Base-by-base conservation (phyloP, 2,888 invertebrate species). In the Lycia hirtaria region DNA sequence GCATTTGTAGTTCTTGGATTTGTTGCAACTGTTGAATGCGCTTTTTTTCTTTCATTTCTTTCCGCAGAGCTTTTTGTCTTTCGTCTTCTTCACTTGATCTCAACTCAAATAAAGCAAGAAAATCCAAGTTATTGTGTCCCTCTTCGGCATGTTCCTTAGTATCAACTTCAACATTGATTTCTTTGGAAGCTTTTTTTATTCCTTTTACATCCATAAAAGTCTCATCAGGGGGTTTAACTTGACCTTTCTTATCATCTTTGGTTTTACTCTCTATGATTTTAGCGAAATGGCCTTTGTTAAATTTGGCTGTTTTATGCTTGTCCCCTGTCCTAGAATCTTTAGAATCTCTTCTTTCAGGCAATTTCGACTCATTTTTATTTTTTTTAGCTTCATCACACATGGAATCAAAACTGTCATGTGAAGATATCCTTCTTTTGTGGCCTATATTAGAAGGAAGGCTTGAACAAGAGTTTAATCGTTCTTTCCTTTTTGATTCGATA, bases 381-480 rank as follows among this genome's bases (percentile, higher is more conserved):
- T 94, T 94, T 72, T 96, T 96, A 2, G 91, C 77, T 10, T 94
- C 94, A 59, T 96, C 95, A 49, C 91, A 87, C 2, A 92, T 78
- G 49, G 86, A 86, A 66, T 94, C 93, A 47, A 91, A 69, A 72
- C 93, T 93, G 56, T 97, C 97, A 78, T 97, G 96, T 1, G 96
- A 96, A 64, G 96, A 96, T 74, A 96, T 93, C 58, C 97, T 93
- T 47, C 97, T 93, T 83, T 97, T 97, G 54, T 93, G 89, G 0
- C 95, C 94, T 24, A 95, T 93, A 57, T 93, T 93, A 3, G 94
- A 94, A 3, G 95, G 94, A 67, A 94, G 84, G 78, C 93, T 94
- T 32, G 92, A 92, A 77, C 88, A 89, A 1, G 92, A 92, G 78
- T 93, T 94, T 54, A 93, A 87, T 38, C 94, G 89, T 72, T 94